Conservation (phyloP, 2,797 vertebrate species). For the Tiaroga cobitis region DNA sequence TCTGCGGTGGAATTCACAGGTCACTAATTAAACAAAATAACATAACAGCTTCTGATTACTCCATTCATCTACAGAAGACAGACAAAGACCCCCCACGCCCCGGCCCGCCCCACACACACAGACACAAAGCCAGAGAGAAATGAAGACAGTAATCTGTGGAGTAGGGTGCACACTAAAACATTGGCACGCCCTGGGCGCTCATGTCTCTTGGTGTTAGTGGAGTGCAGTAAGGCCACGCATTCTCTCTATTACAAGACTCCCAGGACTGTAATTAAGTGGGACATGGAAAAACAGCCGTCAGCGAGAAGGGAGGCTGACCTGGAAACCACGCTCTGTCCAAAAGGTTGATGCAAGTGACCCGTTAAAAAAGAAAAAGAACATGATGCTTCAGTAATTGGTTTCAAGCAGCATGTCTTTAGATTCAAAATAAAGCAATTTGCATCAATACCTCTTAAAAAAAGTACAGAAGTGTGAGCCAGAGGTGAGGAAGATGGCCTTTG, state of each 20-base stretch:
- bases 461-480: background rate
- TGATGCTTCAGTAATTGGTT: background rate
- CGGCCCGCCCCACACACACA: background rate
- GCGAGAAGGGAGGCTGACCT: conserved; percentile 49
- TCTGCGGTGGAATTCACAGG: conserved; percentile 10
- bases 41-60: conserved; percentile 7
- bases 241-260: conserved; percentile 41
- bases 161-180: conserved; percentile 30
- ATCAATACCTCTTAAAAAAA: background rate
- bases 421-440: background rate
- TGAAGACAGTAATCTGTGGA: conserved; percentile 21
- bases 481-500: conserved; percentile 18
- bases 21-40: conserved; percentile 12
- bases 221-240: conserved; percentile 24
- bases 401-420: background rate
- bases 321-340: conserved; percentile 47
- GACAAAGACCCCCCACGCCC: background rate
- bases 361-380: background rate
- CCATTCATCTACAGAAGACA: background rate
- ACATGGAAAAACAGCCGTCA: conserved; percentile 43
- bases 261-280: conserved; percentile 56
- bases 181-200: conserved; percentile 39
- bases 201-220: conserved; percentile 56
- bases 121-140: background rate
- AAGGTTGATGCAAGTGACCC: conserved; percentile 20